Conservation (phyloP, 2,888 invertebrate genomes). For the Aphrophora alni region DNA sequence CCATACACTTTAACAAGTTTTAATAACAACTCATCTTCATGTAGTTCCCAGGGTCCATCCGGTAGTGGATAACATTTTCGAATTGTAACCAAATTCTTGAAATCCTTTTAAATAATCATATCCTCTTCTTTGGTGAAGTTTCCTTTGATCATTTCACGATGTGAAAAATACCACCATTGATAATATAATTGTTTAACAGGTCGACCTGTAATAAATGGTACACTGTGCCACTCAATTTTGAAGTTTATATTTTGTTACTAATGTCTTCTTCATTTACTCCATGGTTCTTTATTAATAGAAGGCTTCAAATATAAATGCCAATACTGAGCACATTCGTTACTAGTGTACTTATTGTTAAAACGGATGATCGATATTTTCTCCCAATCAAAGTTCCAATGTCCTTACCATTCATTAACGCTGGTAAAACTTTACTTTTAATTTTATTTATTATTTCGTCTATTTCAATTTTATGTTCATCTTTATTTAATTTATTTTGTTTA, state of each 20-base stretch:
- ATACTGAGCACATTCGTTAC: background rate
- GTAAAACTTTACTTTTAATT: background rate
- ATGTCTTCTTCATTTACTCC: background rate
- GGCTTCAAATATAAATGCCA: background rate
- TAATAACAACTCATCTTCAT: background rate
- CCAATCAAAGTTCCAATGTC: background rate
- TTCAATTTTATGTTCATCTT: too few relatives aligned
- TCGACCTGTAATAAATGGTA: too few relatives aligned
- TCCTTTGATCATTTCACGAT: background rate
- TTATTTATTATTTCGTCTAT: background rate
- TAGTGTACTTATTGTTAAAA: background rate
- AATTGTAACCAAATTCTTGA: background rate
- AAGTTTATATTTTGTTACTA: background rate
- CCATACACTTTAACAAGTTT: background rate
- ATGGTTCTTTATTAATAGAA: background rate
- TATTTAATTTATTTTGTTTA: too few relatives aligned
- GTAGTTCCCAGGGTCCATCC: background rate
- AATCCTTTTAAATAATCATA: background rate
- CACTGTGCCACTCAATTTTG: background rate
- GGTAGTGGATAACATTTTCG: background rate
- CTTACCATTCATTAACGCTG: background rate
- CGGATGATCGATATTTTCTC: background rate
- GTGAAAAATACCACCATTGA: too few relatives aligned
- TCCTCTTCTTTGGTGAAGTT: background rate
- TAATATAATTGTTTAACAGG: too few relatives aligned